Base-by-base conservation (phyloP, 2,888 invertebrate species). In the Pediacus dermestoides region DNA sequence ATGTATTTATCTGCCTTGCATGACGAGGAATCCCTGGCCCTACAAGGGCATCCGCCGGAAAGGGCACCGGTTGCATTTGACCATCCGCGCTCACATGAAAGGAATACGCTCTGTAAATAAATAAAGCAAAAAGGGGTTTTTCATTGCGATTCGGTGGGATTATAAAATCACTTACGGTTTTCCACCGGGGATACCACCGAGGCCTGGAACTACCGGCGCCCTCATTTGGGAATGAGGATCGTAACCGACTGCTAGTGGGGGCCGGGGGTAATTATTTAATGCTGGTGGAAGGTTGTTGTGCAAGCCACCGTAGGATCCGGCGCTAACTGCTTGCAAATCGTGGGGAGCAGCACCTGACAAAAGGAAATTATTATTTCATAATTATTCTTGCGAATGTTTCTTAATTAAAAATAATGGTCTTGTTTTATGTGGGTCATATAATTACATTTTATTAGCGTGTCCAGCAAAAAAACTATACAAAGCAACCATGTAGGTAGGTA, bases 1-100 rank as follows among this genome's bases (percentile, higher is more conserved):
- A 70, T 4, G 90, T 89, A 65, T 89, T 90, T 55, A 92, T 88
- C 64, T 88, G 88, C 8, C 92, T 77, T 28, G 92, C 92, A 61
- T 88, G 91, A 35, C 91, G 77, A 7, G 96, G 95, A 53, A 96
- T 89, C 15, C 94, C 95, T n/a, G 91, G 85, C 8, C 90, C 92
- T 40, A 85, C 80, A 37, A 94, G 75, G 35, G 95, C 94, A 72
- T 96, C 96, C 21, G 88, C 83, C 30, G 95, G 95, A 72, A 96
- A 96, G 45, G 90, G 91, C 49, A 94, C 94, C 23, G 92, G 93
- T 65, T 88, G 86, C 62, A 88, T 77, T 52, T 88, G 86, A 4
- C 89, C 89, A 56, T 90, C 90, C 57, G 81, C 82, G 63, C 87
- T 89, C 67, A 93, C 87, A 74, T 92, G 92, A 76, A 91, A 94